Percentiles rank a stretch among this genome's conserved stretches.
phyloP scores from a whole-genome alignment of 2,888 invertebrate species.

The Timandra comae region DNA sequence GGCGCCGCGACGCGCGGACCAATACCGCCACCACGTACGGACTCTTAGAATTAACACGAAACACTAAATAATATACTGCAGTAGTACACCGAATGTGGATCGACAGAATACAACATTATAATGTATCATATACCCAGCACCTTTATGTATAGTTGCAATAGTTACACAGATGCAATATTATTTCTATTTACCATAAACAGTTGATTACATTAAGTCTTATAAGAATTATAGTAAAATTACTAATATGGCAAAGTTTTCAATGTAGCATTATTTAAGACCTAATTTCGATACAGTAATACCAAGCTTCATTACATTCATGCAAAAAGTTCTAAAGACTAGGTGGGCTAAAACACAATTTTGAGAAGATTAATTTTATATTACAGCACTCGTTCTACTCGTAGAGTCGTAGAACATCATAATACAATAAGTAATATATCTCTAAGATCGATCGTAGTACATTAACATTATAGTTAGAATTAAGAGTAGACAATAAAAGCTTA shows the following conservation, averaged over 20 bases:
- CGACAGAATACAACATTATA: constrained; percentile 64
- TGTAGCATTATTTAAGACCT: constrained; percentile 69
- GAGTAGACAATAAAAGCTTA: constrained; percentile 32
- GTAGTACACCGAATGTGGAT: constrained; percentile 39
- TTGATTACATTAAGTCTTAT: constrained; percentile 67
- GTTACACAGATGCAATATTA: constrained; percentile 62
- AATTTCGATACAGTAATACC: constrained; percentile 55
- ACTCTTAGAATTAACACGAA: constrained; percentile 59
- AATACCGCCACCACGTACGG: constrained; percentile 51
- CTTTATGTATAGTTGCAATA: constrained; percentile 69
- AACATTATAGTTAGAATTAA: constrained; percentile 20
- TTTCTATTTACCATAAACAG: constrained; percentile 52
- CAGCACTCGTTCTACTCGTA: background rate
- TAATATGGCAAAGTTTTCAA: constrained; percentile 78
- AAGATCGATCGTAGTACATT: constrained; percentile 4
- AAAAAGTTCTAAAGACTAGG: constrained; percentile 68
- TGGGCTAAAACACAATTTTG: constrained; percentile 66
- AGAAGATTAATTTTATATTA: constrained; percentile 32
- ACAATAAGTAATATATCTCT: constrained; percentile 7
- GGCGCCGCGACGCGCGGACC: constrained; percentile 13
- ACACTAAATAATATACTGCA: constrained; percentile 48
- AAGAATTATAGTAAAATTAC: constrained; percentile 70
- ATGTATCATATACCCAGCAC: constrained; percentile 73
- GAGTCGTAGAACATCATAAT: too few species aligned
- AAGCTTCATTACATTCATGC: constrained; percentile 53